A percentile compares a stretch with the other conserved stretches of the same genome.
Evolutionary conservation across 2,113 vertebrate species (phyloP).

Genomic region (Clarias macrocephalus): DNA sequence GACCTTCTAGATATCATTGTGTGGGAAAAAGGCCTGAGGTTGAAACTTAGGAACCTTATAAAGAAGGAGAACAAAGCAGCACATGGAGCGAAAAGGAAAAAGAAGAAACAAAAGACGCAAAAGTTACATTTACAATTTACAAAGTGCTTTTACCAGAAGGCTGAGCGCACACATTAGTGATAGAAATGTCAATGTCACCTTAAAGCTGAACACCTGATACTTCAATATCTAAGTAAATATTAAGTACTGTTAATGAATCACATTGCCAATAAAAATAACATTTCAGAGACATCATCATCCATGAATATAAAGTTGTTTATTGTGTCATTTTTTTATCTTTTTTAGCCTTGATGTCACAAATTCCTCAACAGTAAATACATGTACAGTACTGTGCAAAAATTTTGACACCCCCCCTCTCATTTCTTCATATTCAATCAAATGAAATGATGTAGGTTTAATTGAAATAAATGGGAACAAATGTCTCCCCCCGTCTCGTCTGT

Average conservation of each 20-base stretch:
- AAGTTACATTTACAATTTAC: background rate
- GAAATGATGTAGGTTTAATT: too few species aligned
- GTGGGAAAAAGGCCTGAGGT: background rate
- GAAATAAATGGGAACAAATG: too few species aligned
- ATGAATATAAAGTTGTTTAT: background rate
- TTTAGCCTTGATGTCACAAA: background rate
- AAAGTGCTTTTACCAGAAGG: background rate
- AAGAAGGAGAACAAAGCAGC: slow-evolving; percentile 1
- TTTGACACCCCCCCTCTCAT: too few species aligned
- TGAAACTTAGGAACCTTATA: background rate
- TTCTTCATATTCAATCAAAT: too few species aligned
- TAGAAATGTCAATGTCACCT: background rate
- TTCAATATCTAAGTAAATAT: too few species aligned
- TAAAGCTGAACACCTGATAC: background rate
- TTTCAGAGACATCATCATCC: background rate
- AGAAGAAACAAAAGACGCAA: background rate
- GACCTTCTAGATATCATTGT: slow-evolving; percentile 18
- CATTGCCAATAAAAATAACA: background rate
- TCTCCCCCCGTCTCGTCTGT: too few species aligned
- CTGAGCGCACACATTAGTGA: background rate
- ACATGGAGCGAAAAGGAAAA: background rate
- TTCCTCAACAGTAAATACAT: background rate
- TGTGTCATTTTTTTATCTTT: background rate
- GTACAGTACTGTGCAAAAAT: background rate
- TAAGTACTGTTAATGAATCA: background rate